Conservation (phyloP, 2,797 vertebrate species). For the Serranus cabrilla region DNA sequence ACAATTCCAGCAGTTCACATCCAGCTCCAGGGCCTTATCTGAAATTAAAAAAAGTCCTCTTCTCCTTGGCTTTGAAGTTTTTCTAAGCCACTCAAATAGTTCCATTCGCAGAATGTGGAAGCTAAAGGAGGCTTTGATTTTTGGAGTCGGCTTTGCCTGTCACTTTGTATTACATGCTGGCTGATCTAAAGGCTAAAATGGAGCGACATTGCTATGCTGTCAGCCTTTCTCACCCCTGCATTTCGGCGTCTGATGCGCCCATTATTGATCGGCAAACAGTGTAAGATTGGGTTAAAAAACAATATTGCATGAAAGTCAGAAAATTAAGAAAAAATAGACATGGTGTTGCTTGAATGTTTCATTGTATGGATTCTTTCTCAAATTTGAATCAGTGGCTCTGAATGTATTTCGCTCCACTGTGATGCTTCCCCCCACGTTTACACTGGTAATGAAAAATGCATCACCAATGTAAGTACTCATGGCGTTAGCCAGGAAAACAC, state of each 20-base stretch:
- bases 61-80: conserved; percentile 85
- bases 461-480: background rate
- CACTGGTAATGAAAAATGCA: background rate
- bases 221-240: conserved; percentile 61
- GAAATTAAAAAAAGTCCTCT: conserved; percentile 85
- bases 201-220: conserved; percentile 61
- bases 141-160: conserved; percentile 80
- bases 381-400: background rate
- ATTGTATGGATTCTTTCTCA: background rate
- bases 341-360: conserved; percentile 15
- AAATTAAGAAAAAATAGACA: background rate
- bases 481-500: background rate
- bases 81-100: conserved; percentile 83
- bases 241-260: conserved; percentile 58
- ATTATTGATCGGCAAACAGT: conserved; percentile 69
- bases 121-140: conserved; percentile 84
- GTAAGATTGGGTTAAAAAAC: conserved; percentile 26
- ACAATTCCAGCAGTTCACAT: conserved; percentile 84
- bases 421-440: background rate
- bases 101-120: conserved; percentile 78
- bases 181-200: conserved; percentile 76
- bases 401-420: background rate
- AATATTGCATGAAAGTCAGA: conserved; percentile 12
- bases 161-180: conserved; percentile 81
- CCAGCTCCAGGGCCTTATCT: conserved; percentile 87